Evolutionary conservation across 1,140 invertebrate species (phyloP), one percentile per base, ranked within the genome.

Genomic region (Drosophila watanabei): DNA sequence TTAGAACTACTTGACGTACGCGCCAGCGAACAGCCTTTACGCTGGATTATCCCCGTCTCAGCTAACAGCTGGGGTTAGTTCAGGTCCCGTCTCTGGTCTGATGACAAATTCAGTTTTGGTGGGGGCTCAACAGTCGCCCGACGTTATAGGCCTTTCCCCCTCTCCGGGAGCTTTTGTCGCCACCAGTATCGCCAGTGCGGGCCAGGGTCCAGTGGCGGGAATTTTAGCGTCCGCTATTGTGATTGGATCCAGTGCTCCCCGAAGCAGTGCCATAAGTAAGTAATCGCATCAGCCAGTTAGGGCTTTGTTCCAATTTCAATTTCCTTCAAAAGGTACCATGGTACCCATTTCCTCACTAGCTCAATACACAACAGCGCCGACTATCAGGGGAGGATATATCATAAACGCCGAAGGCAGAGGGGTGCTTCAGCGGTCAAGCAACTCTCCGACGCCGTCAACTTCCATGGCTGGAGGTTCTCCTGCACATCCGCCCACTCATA

Each of bases 1-100:
- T 59, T 66, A 93, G 92, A 93, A 93, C 62, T 93, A 88, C 63
- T 80, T 92, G 20, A 85, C 80, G 4, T 93, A 93, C 54, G 85
- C 80, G 9, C 88, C 91, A 3, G 66, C 92, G 3, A 61, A 72
- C 48, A 85, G 80, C 56, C 46, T 93, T 43, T 93, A 92, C 33
- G 77, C 82, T 11, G 85, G 79, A 20, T 54, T 93, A 14, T 73
- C 71, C 11, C 73, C 82, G 35, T 85, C 82, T 61, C 79, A 82
- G 49, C 32, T 84, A 51, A 20, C 79, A 46, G 33, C 80, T 20
- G 68, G 62, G 5, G 66, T 58, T 30, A 54, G 49, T 9, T 24
- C 75, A 11, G 71, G 54, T 8, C 28, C 65, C 3, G 37, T 51
- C 1, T 4, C 75, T 13, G 80, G 80, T 5, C 45, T 91, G 10